Percentiles rank a stretch among this genome's conserved stretches.
These are phyloP conservation scores for Carcinoscorpius rotundicauda DNA, from an alignment of 1,140 invertebrate species.

Conservation along the genomic window DNA sequence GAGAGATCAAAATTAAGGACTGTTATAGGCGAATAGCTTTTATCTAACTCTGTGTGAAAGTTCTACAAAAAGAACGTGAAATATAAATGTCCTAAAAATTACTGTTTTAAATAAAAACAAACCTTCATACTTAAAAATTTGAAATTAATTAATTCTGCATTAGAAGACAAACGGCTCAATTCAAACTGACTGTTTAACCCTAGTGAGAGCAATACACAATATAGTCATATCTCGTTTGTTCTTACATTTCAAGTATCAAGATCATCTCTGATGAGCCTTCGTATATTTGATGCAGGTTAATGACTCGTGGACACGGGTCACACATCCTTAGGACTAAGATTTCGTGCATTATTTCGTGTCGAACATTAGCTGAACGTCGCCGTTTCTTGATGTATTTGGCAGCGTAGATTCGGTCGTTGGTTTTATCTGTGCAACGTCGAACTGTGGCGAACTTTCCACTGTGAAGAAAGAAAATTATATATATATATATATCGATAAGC, in stretches of 20 bases:
- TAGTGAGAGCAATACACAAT: too few species aligned
- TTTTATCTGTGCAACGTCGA: slow-evolving; percentile 64
- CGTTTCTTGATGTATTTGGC: slow-evolving; percentile 89
- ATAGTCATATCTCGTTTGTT: slow-evolving; percentile 22
- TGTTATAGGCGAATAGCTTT: too few species aligned
- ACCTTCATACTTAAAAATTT: too few species aligned
- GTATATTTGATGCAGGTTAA: slow-evolving; percentile 74
- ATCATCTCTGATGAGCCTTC: slow-evolving; percentile 68
- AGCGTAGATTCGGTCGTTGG: slow-evolving; percentile 71
- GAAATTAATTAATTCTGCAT: too few species aligned
- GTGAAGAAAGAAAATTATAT: slow-evolving; percentile 27
- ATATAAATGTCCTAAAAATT: too few species aligned
- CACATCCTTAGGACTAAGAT: slow-evolving; percentile 78
- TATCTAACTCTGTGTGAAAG: too few species aligned
- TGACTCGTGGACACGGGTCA: slow-evolving; percentile 59
- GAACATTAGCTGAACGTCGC: slow-evolving; percentile 59
- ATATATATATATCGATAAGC: too few species aligned
- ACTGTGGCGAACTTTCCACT: slow-evolving; percentile 94
- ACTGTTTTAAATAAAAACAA: too few species aligned
- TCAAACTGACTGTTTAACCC: too few species aligned
- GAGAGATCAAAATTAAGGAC: too few species aligned
- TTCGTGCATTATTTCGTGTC: slow-evolving; percentile 69
- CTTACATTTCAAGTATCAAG: slow-evolving; percentile 75
- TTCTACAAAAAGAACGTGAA: too few species aligned
- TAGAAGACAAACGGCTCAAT: too few species aligned